Conservation (phyloP, 2,797 vertebrate genomes). For the Pogoniulus pusillus region DNA sequence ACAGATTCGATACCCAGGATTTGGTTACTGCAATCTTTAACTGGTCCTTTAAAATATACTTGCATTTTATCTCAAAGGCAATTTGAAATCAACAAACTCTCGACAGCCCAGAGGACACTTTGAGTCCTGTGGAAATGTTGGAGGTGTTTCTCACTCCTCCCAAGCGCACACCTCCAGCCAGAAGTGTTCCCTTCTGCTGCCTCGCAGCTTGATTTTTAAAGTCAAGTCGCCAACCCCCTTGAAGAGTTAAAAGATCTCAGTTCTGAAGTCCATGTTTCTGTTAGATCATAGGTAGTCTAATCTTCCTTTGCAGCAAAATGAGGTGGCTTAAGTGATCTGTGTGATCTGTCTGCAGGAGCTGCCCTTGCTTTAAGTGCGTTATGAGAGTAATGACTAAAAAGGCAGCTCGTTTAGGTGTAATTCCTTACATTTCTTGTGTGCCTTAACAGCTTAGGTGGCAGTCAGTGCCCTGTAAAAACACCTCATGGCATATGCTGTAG, state of each 20-base stretch:
- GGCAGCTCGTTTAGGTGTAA: not conserved
- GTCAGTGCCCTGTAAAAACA: not conserved
- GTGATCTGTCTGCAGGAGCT: not conserved
- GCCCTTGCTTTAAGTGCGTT: not conserved
- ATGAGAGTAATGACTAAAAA: not conserved
- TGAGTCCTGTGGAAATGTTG: not conserved
- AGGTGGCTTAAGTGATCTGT: not conserved
- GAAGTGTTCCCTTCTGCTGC: not conserved
- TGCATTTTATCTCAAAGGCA: not conserved
- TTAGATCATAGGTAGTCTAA: not conserved
- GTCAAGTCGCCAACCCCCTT: not conserved
- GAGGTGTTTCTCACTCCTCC: not conserved
- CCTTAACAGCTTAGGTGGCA: not conserved
- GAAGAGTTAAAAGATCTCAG: not conserved
- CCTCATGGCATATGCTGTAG: not conserved
- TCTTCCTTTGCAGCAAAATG: not conserved
- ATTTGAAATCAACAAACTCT: not conserved
- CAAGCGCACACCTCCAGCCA: not conserved
- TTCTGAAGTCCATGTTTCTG: not conserved
- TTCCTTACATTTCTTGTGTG: not conserved
- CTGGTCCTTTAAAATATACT: not conserved
- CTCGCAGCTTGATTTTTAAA: not conserved
- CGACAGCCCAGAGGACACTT: rapidly evolving
- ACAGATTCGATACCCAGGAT: not conserved
- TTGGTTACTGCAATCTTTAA: not conserved